Evolutionary conservation across 2,888 invertebrate species (phyloP).

Genomic region (Mantis religiosa): DNA sequence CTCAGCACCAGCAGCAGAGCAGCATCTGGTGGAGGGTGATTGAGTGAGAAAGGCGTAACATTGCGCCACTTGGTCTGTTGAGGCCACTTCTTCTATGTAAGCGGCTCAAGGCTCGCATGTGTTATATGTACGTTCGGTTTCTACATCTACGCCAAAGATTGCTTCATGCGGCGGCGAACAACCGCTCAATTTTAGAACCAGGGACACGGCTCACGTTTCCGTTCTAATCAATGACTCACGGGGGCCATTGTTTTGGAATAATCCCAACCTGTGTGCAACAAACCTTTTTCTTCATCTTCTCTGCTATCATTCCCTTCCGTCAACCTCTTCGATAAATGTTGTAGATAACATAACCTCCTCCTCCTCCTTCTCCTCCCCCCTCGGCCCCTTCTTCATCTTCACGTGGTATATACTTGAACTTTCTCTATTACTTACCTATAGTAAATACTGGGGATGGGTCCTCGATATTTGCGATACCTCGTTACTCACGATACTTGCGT

Average conservation of each 20-base stretch:
- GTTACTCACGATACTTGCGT: too few relatives aligned
- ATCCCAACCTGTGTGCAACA: background rate
- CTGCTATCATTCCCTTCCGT: background rate
- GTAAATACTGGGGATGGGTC: too few relatives aligned
- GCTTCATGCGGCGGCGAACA: background rate
- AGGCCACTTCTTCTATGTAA: background rate
- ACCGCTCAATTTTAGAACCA: background rate
- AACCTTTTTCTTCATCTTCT: background rate
- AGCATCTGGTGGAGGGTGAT: background rate
- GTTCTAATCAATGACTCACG: background rate
- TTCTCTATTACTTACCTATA: too few relatives aligned
- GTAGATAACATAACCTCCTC: too few relatives aligned
- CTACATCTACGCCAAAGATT: background rate
- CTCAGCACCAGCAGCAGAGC: too few relatives aligned
- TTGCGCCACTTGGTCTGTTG: background rate
- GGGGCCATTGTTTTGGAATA: background rate
- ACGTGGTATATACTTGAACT: too few relatives aligned
- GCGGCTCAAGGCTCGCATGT: conserved; percentile 3
- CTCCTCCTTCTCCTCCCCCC: too few relatives aligned
- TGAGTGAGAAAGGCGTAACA: background rate
- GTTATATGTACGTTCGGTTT: background rate
- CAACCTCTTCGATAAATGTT: background rate
- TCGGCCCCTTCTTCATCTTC: too few relatives aligned
- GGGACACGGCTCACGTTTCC: background rate
- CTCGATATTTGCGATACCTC: too few relatives aligned